These are phyloP conservation scores for Mastacembelus armatus DNA, from an alignment of 2,797 vertebrate species.

Conservation along the genomic window DNA sequence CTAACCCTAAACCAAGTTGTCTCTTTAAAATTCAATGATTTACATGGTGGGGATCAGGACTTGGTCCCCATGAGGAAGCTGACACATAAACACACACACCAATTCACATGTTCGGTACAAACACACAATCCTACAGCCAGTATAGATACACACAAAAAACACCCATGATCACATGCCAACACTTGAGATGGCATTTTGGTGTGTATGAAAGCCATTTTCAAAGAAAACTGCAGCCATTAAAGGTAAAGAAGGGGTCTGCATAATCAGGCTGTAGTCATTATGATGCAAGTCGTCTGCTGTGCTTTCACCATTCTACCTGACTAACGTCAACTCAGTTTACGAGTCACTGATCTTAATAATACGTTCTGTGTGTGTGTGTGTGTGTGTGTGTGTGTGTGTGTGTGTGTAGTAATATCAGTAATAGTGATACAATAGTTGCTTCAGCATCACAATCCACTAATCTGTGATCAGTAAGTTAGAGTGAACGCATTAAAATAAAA, in stretches of 20 bases:
- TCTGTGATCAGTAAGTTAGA: no score
- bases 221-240: conserved; percentile 60
- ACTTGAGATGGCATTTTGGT: conserved; percentile 28
- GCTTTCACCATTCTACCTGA: conserved; percentile 48
- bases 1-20: no score
- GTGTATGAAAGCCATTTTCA: conserved; percentile 69
- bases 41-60: no score
- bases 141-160: neutral
- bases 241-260: conserved; percentile 42
- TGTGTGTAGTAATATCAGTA: no score
- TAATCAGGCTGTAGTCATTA: conserved; percentile 57
- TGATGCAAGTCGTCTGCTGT: conserved; percentile 39
- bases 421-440: no score
- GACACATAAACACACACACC: conserved; percentile 7
- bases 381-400: no score
- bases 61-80: no score
- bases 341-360: conserved; percentile 47
- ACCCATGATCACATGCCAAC: conserved; percentile 6
- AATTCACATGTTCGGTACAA: neutral
- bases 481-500: no score
- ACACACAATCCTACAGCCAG: no score
- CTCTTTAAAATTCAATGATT: no score
- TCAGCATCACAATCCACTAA: no score
- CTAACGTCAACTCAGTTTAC: conserved; percentile 44
- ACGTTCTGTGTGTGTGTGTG: no score